A percentile compares a stretch with the other conserved stretches of the same genome.
Conservation (phyloP, 2,113 vertebrate genomes). For the Hemibagrus wyckioides region DNA sequence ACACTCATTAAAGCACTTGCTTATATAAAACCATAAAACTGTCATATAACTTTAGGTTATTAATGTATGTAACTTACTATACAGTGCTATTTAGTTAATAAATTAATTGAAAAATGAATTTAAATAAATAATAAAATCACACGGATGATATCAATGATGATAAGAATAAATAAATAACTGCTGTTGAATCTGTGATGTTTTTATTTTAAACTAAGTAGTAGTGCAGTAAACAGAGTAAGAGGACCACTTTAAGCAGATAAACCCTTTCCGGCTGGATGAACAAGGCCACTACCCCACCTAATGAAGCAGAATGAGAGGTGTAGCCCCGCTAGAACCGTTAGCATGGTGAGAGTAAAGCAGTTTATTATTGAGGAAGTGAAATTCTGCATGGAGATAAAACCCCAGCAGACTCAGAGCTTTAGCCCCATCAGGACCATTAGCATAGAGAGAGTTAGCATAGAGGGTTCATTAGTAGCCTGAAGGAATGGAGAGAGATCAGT, state of each 20-base stretch:
- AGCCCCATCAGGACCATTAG: slow-evolving; percentile 35
- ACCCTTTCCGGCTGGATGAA: background rate
- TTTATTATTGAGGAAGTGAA: background rate
- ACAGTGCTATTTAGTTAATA: too few species aligned
- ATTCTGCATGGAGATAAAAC: background rate
- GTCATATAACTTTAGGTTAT: background rate
- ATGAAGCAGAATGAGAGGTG: background rate
- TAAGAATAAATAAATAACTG: background rate
- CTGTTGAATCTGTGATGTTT: background rate
- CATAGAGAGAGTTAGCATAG: slow-evolving; percentile 2
- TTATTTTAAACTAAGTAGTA: background rate
- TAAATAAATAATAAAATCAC: background rate
- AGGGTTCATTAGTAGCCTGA: slow-evolving; percentile 43
- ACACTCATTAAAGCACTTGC: background rate
- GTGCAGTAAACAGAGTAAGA: background rate
- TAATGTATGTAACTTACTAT: too few species aligned
- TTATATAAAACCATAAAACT: background rate
- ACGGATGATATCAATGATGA: background rate
- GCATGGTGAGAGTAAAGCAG: background rate
- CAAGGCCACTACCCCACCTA: background rate
- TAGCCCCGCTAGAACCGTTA: slow-evolving; percentile 34
- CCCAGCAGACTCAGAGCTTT: background rate
- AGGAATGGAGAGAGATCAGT: slow-evolving; percentile 37
- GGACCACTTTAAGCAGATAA: background rate
- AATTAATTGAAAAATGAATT: too few species aligned